Base-by-base conservation (phyloP, 2,888 invertebrate species). In the Lycia hirtaria region DNA sequence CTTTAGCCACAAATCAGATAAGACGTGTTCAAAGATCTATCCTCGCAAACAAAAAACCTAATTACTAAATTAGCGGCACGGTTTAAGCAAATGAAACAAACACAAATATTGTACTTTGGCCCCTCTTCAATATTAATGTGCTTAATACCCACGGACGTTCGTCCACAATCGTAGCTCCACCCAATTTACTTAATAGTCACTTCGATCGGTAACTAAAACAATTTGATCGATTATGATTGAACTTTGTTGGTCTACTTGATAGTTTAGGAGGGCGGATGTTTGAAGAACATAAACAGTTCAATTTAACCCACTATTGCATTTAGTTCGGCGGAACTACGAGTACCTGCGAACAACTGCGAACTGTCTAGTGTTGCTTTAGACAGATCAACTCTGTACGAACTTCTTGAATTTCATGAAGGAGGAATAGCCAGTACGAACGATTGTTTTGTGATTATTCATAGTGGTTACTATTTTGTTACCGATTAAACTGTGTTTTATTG, bases 301-400 rank as follows among this genome's bases (percentile, higher is more conserved):
- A 65, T 62, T 62, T 57, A 59, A 28, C 41, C 5, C 28, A 14
- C 22, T 59, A 50, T 56, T 57, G 62, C 64, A 63, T 63, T 72
- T 69, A 69, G 69, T 71, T 72, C 63, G 55, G 73, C 69, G 47
- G 49, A 54, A 56, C 51, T 19, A 60, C 55, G 69, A 68, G 65
- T 72, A 20, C 14, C 38, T 41, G 14, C n/a, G 64, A 71, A 72
- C 74, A 73, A 75, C 73, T 76, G 68, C 66, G 69, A 68, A 73
- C 63, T 60, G 68, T 70, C 71, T 70, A 57, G 59, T 67, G 65
- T 68, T 72, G 71, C 68, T 64, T 61, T 28, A 37, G 55, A 62
- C 61, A 66, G 64, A 72, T 71, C 69, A 55, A 64, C 64, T 68
- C 64, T 67, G 38, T 43, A 47, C 30, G 26, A 50, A 44, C 12